These are phyloP conservation scores for Bucco capensis DNA, from an alignment of 2,113 vertebrate species.

Conservation along the genomic window DNA sequence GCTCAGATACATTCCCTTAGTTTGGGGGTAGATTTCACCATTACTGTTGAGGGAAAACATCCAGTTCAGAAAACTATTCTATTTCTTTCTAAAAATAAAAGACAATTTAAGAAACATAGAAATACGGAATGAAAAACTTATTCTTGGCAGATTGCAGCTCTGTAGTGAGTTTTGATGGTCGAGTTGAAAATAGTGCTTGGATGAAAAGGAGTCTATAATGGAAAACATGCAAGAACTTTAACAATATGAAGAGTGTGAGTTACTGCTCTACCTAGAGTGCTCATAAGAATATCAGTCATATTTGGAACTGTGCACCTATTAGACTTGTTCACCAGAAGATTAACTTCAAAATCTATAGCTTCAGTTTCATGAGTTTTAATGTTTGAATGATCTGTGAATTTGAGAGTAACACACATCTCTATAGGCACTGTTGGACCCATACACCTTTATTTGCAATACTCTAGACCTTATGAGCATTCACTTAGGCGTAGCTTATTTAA, in stretches of 20 bases:
- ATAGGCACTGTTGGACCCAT: background rate
- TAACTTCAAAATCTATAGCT: background rate
- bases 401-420: background rate
- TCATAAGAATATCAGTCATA: background rate
- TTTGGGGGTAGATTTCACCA: background rate
- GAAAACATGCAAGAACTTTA: background rate
- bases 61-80: background rate
- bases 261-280: background rate
- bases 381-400: background rate
- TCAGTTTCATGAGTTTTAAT: background rate
- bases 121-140: background rate
- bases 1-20: background rate
- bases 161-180: background rate
- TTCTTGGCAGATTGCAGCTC: background rate
- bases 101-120: background rate
- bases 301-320: background rate
- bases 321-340: background rate
- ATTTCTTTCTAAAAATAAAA: background rate
- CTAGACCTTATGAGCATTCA: background rate
- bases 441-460: background rate
- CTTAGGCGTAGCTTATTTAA: background rate
- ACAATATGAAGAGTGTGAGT: background rate
- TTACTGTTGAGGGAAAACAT: background rate
- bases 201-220: slow-evolving; percentile 5
- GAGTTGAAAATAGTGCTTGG: background rate